phyloP scores from a whole-genome alignment of 2,888 invertebrate species.

The Heteromurus nitidus region DNA sequence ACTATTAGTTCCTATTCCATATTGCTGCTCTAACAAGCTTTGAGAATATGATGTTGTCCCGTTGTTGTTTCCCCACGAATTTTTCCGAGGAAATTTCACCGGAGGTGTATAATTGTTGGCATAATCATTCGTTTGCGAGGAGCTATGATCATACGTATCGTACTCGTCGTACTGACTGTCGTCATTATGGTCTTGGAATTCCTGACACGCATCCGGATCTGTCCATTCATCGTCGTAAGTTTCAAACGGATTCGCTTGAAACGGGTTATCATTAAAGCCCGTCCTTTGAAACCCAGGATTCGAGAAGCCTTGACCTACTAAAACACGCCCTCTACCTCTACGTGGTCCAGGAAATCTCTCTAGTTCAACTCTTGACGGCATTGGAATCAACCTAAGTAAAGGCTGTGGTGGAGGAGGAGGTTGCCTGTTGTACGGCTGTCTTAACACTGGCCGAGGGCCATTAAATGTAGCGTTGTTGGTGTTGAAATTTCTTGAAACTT shows the following conservation, averaged over 20 bases:
- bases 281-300: too few relatives aligned
- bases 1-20: too few relatives aligned
- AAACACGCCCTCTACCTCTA: conserved; percentile 14
- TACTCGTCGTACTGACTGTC: neutral
- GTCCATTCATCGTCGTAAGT: too few relatives aligned
- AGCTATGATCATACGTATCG: neutral
- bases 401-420: conserved; percentile 18
- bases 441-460: neutral
- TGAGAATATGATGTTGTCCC: conserved; percentile 11
- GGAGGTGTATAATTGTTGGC: conserved; percentile 20
- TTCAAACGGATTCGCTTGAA: too few relatives aligned
- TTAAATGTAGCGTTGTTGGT: too few relatives aligned
- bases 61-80: too few relatives aligned
- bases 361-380: conserved; percentile 44
- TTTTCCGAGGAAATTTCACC: conserved; percentile 22
- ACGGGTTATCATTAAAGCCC: too few relatives aligned
- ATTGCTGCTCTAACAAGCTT: neutral
- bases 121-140: too few relatives aligned
- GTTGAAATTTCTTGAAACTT: too few relatives aligned
- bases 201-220: too few relatives aligned
- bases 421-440: neutral
- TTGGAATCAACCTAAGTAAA: conserved; percentile 46
- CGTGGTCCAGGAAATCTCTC: conserved; percentile 1
- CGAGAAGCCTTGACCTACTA: too few relatives aligned
- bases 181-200: neutral